phyloP scores from a whole-genome alignment of 2,797 vertebrate genomes.

The Hippopotamyrus pictus region DNA sequence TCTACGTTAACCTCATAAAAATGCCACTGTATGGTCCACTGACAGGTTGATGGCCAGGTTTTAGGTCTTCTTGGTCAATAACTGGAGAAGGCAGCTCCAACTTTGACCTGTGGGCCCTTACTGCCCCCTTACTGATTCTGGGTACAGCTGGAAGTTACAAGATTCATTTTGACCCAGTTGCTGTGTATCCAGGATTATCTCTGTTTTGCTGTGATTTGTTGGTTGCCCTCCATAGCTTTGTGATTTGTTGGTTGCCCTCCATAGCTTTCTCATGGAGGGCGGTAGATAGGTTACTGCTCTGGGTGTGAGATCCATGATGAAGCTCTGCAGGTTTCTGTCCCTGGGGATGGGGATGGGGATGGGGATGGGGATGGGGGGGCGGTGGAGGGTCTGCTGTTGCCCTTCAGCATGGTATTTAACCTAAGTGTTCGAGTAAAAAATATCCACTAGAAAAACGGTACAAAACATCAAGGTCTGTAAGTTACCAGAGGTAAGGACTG shows the following conservation, averaged over 20 bases:
- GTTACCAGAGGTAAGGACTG: not conserved
- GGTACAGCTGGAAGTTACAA: not conserved
- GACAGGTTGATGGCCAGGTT: not conserved
- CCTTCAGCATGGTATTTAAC: slow-evolving; percentile 3
- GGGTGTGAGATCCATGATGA: not conserved
- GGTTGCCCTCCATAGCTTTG: not conserved
- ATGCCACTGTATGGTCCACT: not conserved
- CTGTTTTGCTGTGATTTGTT: not conserved
- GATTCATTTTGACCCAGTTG: not conserved
- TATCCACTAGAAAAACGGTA: not conserved
- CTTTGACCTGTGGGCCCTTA: not conserved
- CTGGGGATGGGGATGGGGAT: not conserved
- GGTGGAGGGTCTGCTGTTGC: not conserved
- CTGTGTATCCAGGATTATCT: not conserved
- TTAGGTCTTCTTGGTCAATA: not conserved
- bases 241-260: not conserved
- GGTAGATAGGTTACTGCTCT: not conserved
- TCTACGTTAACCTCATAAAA: not conserved
- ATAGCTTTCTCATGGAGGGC: not conserved
- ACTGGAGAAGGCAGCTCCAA: not conserved
- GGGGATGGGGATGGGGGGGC: not conserved
- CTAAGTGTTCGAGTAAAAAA: not conserved
- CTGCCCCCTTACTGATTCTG: not conserved
- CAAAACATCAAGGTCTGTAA: not conserved
- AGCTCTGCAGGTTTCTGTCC: not conserved